A percentile compares a stretch with the other conserved stretches of the same genome.
Conservation (phyloP, 2,113 vertebrate genomes). For the Microcebus jonahi region DNA sequence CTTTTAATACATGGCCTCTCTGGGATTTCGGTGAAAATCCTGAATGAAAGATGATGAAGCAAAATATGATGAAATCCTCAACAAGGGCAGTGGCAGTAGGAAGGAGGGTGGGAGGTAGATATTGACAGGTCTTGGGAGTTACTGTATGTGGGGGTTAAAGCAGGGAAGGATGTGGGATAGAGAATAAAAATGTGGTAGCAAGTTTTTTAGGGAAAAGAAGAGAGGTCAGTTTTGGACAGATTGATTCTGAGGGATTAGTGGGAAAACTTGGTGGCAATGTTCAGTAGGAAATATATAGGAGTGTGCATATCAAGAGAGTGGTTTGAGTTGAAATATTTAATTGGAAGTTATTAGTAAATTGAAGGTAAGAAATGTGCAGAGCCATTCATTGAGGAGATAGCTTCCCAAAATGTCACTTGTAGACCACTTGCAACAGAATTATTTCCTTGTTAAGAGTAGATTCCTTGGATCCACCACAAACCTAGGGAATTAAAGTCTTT, state of each 20-base stretch:
- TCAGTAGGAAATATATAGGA: background rate
- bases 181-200: background rate
- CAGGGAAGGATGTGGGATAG: background rate
- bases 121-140: background rate
- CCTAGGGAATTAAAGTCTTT: background rate
- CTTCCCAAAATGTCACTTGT: background rate
- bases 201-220: background rate
- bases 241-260: background rate
- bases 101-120: background rate
- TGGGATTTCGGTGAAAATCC: background rate
- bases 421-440: background rate
- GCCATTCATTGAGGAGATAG: background rate
- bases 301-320: background rate
- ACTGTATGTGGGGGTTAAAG: background rate
- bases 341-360: background rate
- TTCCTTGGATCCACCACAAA: background rate
- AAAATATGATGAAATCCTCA: background rate
- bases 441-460: too few species aligned
- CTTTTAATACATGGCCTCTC: background rate
- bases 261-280: background rate
- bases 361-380: background rate
- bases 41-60: background rate
- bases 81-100: background rate
- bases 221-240: background rate
- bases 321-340: background rate